phyloP scores from a whole-genome alignment of 2,113 vertebrate genomes.

The Silurus glanis region DNA sequence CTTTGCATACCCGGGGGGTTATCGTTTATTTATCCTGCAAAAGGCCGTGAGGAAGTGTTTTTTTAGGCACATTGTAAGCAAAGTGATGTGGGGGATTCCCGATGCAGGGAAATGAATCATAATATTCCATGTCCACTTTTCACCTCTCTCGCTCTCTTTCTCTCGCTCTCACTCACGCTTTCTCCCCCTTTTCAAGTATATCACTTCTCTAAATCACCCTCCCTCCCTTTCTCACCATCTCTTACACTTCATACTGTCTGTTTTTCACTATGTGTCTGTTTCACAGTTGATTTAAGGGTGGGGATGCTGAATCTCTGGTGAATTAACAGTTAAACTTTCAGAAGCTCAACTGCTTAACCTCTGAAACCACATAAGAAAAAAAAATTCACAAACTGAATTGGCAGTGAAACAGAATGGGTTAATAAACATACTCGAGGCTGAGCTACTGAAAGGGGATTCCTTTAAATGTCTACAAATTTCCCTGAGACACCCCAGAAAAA shows the following conservation, averaged over 20 bases:
- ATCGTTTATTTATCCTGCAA: constrained; percentile 46
- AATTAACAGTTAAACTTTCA: constrained; percentile 51
- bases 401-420: constrained; percentile 19
- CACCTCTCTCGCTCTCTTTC: constrained; percentile 38
- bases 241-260: constrained; percentile 29
- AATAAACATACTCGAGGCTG: constrained; percentile 14
- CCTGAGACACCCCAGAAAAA: background rate
- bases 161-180: constrained; percentile 27
- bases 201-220: background rate
- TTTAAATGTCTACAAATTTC: constrained; percentile 19
- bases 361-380: constrained; percentile 45
- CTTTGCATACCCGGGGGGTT: constrained; percentile 55
- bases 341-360: constrained; percentile 38
- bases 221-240: constrained; percentile 49
- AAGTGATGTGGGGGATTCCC: constrained; percentile 69
- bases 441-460: background rate
- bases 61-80: constrained; percentile 43
- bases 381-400: constrained; percentile 43
- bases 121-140: constrained; percentile 59
- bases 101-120: constrained; percentile 62
- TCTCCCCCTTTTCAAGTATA: constrained; percentile 1
- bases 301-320: constrained; percentile 43
- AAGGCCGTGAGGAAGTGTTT: constrained; percentile 48
- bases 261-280: constrained; percentile 46
- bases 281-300: constrained; percentile 31